Evolutionary conservation across 2,888 invertebrate genomes (phyloP), one percentile per base, ranked within the genome.

Genomic region (Zygogramma bicolorata): DNA sequence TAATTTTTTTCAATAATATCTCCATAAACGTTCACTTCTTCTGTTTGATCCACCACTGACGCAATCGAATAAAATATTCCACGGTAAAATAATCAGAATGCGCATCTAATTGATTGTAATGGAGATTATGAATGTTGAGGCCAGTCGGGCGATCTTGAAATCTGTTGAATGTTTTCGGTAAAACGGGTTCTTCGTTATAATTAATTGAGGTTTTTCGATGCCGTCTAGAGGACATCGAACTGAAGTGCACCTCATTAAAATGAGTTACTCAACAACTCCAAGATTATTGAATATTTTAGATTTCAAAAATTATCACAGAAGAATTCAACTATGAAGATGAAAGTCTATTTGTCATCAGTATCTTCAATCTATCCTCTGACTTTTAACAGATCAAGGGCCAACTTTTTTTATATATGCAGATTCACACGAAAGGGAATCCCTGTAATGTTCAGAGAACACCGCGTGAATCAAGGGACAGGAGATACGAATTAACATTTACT

Each of bases 171-270:
- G 42, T 62, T 62, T 62, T 62, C 62, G 42, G 62, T 62, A 42
- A 27, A 27, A 40, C 62, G 40, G 62, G 40, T 62, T 62, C 27
- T 10, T 42, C 40, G 7, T 42, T 15, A 42, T 62, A n/a, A 62
- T 42, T 62, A 62, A 62, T 62, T 5, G 15, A 62, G 40, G 20
- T n/a, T 62, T 62, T 25, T 62, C 20, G 40, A 42, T 62, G 40
- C 62, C 62, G 62, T 62, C 42, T 42, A 25, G 42, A 34, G 62
- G 62, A 42, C 62, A 42, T 42, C 62, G 62, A 62, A 40, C 62
- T 27, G 40, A 15, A 42, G 13, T 25, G 22, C 25, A 42, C 10
- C 27, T 42, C 3, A 0, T n/a, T 42, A 42, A 10, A 62, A 40
- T 27, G 18, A 38, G 40, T 62, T 40, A 15, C 27, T 62, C 15